Base-by-base conservation (phyloP, 2,888 invertebrate species). In the Isotomurus palustris region DNA sequence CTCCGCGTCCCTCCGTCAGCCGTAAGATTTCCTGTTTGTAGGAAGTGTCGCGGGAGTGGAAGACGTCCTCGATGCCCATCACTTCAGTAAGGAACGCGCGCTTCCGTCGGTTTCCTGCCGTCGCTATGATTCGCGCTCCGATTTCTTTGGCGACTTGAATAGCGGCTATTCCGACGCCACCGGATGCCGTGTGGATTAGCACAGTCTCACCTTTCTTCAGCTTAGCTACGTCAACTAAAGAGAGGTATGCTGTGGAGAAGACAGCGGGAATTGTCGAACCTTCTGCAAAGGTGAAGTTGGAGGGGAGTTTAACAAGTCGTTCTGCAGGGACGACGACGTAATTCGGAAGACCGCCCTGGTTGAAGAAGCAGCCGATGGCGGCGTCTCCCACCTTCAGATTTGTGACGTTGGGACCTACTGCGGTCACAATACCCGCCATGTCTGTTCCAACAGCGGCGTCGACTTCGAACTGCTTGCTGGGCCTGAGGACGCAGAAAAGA, bases 101-200 rank as follows among this genome's bases (percentile, higher is more conserved):
- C 28, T 62, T 62, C n/a, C 58, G 25, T n/a, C 19, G 2, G 35
- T 40, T 58, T 22, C 58, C 62, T 1, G 58, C 62, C 1, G 62
- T 62, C 6, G 32, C 50, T 32, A 62, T 45, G 3, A 62, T 32
- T 5, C 47, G 45, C 3, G 19, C 35, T 2, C 53, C 53, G n/a
- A 40, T 3, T 12, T 41, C 8, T 17, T 43, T 48, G 2, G 36
- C 51, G 25, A 58, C 24, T 44, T 62, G 49, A 27, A 62, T 53
- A 10, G 55, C 55, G 14, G 1, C 3, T 2, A 59, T 28, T 4
- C 59, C 59, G 12, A 59, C 59, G 6, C 59, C 59, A 4, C 48
- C 48, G 2, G 48, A 49, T 3, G 32, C 48, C 3, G 48, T 49
- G 28, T 49, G 48, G n/a, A 49, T 49, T 2, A 56, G 38, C 6